phyloP scores from a whole-genome alignment of 2,113 vertebrate species.

The Colistium nudipinnis region DNA sequence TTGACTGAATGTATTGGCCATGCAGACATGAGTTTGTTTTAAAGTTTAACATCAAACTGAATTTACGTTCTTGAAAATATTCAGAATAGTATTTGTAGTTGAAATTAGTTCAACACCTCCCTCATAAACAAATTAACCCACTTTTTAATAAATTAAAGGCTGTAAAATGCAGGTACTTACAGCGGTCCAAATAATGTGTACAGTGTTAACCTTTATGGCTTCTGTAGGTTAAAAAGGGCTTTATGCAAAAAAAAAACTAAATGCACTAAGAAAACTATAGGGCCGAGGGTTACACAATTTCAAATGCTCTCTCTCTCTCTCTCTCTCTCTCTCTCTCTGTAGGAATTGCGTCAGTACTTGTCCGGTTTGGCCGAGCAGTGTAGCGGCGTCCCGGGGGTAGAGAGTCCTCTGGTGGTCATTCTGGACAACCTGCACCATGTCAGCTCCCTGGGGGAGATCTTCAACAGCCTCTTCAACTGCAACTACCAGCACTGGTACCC shows the following conservation, averaged over 20 bases:
- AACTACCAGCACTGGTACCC: slow-evolving; percentile 91
- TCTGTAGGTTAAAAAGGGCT: background rate
- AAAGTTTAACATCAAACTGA: too few relatives aligned
- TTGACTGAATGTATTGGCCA: too few relatives aligned
- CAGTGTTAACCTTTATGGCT: background rate
- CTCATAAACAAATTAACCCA: too few relatives aligned
- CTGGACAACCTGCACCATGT: slow-evolving; percentile 96
- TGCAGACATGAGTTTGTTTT: too few relatives aligned
- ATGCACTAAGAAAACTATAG: too few relatives aligned
- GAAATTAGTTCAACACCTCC: too few relatives aligned
- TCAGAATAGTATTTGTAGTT: too few relatives aligned
- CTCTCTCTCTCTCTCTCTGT: background rate
- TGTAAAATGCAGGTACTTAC: background rate
- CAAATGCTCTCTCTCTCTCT: background rate
- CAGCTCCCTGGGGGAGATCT: slow-evolving; percentile 96
- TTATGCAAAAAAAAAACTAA: too few relatives aligned
- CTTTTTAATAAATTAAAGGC: background rate
- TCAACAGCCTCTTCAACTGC: slow-evolving; percentile 95
- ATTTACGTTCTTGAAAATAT: too few relatives aligned
- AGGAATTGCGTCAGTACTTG: slow-evolving; percentile 96
- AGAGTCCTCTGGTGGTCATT: slow-evolving; percentile 94
- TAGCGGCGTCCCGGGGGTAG: slow-evolving; percentile 83
- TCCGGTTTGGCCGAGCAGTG: slow-evolving; percentile 94
- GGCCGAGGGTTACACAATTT: too few relatives aligned
- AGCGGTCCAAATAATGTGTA: too few relatives aligned